Evolutionary conservation across 2,113 vertebrate genomes (phyloP), one percentile per base, ranked within the genome.

Genomic region (Catharus minimus): DNA sequence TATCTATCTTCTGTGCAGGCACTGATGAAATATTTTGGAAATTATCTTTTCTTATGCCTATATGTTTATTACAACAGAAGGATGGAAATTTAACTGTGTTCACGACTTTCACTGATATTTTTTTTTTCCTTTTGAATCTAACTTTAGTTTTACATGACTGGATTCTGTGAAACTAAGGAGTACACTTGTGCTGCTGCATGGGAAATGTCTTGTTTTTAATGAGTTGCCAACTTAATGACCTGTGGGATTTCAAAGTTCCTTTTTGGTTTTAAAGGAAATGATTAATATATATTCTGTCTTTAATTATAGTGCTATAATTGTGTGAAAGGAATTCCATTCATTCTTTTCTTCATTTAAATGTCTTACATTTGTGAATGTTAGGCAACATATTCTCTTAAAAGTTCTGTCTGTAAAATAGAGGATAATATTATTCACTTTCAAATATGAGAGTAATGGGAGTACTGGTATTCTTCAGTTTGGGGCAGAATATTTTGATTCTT

Each of bases 141-240:
- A 80, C 76, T 89, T 91, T 30, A 92, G 69, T 72, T 92, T 95
- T 90, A 68, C 16, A 72, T 73, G 55, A 71, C 36, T 28, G 38
- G 11, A 19, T 76, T 85, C 61, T 95, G 90, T 88, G 90, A 90
- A 95, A 88, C 77, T 57, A 61, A 90, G 61, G 81, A 94, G 33
- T 86, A 78, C 55, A 62, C 69, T 95, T 94, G 38, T n/a, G 61
- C 62, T 90, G 92, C 80, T 93, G 93, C 94, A 95, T 96, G 94
- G 95, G 93, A 96, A 95, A 95, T 89, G 58, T 93, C 94, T 82
- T 95, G 88, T 65, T 95, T 96, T 94, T 95, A 96, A 96, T 95
- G 83, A 94, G 92, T 90, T 95, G 92, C 94, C 94, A 95, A 84
- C 83, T 93, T 94, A 96, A 95, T 82, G 95, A 96, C 93, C 94